Conservation (phyloP, 2,113 vertebrate genomes). For the Ibidorhyncha struthersii region DNA sequence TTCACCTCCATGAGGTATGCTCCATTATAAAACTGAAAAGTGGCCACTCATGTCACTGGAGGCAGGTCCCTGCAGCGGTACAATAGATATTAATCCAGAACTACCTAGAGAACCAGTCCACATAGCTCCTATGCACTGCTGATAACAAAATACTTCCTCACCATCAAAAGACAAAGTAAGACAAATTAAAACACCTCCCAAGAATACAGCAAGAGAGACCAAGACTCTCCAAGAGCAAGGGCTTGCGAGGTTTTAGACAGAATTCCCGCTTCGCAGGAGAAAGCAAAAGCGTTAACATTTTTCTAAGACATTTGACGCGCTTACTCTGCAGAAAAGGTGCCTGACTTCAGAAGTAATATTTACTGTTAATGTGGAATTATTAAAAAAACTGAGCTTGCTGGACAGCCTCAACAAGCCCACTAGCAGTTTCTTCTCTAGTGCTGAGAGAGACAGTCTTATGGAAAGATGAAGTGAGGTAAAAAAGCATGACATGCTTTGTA, state of each 20-base stretch:
- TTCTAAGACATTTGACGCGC: neutral
- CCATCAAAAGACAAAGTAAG: neutral
- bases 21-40: accelerated
- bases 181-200: neutral
- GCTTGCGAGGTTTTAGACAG: neutral
- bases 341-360: neutral
- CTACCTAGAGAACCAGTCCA: neutral
- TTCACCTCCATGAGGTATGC: neutral
- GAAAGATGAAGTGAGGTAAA: neutral
- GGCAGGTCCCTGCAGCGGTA: neutral
- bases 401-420: neutral
- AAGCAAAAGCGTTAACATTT: neutral
- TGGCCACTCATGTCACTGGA: accelerated
- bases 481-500: neutral
- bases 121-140: neutral
- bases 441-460: neutral
- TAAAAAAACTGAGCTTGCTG: neutral
- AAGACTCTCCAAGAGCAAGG: neutral
- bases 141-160: neutral
- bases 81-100: neutral
- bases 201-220: neutral
- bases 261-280: accelerated
- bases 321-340: neutral
- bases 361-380: neutral
- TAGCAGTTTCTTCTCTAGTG: neutral